A percentile compares a stretch with the other conserved stretches of the same genome.
Evolutionary conservation across 2,113 vertebrate species (phyloP).

Genomic region (Atlantisia rogersi): DNA sequence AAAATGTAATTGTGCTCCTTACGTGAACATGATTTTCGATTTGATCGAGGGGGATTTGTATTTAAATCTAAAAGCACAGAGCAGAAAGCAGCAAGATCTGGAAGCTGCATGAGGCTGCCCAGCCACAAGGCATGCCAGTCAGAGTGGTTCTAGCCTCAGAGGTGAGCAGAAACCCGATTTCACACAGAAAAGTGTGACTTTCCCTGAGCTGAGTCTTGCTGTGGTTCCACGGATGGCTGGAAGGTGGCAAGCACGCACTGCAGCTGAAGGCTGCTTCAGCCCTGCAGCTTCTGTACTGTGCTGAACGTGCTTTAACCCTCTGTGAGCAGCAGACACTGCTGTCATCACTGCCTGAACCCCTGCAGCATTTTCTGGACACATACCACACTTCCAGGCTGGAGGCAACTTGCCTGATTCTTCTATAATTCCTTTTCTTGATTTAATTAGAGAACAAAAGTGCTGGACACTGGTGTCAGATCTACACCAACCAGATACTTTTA

Average conservation of each 20-base stretch:
- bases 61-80: neutral
- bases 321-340: rapidly evolving
- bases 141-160: neutral
- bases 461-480: neutral
- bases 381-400: neutral
- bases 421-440: neutral
- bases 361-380: neutral
- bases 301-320: neutral
- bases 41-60: neutral
- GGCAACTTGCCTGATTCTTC: neutral
- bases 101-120: neutral
- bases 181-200: neutral
- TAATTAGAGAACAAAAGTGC: neutral
- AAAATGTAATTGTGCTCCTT: neutral
- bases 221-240: neutral
- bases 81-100: neutral
- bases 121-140: neutral
- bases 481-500: neutral
- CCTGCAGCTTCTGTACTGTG: neutral
- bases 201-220: neutral
- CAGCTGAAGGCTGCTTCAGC: neutral
- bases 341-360: neutral
- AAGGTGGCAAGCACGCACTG: neutral
- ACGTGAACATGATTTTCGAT: neutral
- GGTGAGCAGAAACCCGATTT: neutral